phyloP scores from a whole-genome alignment of 1,140 invertebrate species.

The Armadillidium nasatum region DNA sequence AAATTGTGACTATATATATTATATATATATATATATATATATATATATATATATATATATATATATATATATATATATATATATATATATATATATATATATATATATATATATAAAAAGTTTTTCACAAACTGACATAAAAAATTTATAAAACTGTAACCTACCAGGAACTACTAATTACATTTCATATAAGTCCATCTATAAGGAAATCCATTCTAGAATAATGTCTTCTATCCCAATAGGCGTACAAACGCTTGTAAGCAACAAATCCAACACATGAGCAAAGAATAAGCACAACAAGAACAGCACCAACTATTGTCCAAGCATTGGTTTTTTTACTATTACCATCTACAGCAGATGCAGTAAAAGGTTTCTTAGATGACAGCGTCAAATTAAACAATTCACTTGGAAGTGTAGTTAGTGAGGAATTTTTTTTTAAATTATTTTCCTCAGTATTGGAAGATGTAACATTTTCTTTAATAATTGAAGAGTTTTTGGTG shows the following conservation, averaged over 20 bases:
- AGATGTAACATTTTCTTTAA: no score
- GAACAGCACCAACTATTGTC: neutral
- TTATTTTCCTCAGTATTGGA: no score
- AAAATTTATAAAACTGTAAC: neutral
- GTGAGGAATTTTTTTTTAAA: no score
- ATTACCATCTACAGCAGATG: neutral
- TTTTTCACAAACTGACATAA: neutral
- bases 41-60: no score
- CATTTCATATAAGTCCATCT: conserved; percentile 9
- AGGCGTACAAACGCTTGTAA: neutral
- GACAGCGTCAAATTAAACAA: no score
- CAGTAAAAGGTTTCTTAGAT: neutral
- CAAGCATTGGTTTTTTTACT: neutral
- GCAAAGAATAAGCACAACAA: neutral
- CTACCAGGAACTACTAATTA: neutral
- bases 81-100: neutral
- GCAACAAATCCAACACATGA: neutral
- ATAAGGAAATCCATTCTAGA: neutral
- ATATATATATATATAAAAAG: conserved; percentile 2
- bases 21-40: no score
- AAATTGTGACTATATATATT: no score
- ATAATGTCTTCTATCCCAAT: conserved; percentile 8
- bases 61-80: no score
- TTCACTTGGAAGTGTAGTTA: no score
- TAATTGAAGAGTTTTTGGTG: no score